Evolutionary conservation across 2,888 invertebrate species (phyloP).

Genomic region (Hofmannophila pseudospretella): DNA sequence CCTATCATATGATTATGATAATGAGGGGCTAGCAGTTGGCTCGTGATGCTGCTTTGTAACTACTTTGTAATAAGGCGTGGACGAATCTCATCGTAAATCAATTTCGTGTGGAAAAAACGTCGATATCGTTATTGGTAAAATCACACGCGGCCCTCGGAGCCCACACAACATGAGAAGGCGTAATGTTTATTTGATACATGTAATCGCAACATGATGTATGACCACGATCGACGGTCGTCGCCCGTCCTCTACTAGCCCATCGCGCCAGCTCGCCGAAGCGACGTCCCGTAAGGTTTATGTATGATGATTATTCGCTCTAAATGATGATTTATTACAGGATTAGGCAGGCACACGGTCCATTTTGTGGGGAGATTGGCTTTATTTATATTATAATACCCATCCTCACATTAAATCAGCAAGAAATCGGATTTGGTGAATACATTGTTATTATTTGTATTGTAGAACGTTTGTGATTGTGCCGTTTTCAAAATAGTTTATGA

Average conservation of each 20-base stretch:
- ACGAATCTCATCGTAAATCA: constrained; percentile 49
- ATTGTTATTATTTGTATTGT: constrained; percentile 4
- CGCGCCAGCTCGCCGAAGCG: constrained; percentile 18
- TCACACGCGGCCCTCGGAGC: constrained; percentile 34
- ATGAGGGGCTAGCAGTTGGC: too few relatives aligned
- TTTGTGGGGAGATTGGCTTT: constrained; percentile 65
- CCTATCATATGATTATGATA: too few relatives aligned
- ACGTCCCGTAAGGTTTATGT: constrained; percentile 59
- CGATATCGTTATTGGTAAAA: constrained; percentile 53
- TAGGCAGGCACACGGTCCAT: constrained; percentile 63
- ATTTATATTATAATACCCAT: constrained; percentile 60
- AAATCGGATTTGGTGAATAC: constrained; percentile 51
- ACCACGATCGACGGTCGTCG: constrained; percentile 29
- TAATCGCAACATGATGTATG: constrained; percentile 72
- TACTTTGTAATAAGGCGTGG: constrained; percentile 28
- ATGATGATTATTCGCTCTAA: constrained; percentile 73
- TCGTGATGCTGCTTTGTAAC: constrained; percentile 15
- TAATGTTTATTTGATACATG: constrained; percentile 75
- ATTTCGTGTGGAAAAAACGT: constrained; percentile 44
- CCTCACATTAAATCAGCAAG: constrained; percentile 49
- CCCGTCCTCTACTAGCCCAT: constrained; percentile 20
- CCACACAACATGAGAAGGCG: constrained; percentile 50
- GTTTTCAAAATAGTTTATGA: too few relatives aligned
- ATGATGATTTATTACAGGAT: constrained; percentile 75
- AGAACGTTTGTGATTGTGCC: too few relatives aligned